Conservation (phyloP, 1,140 invertebrate genomes). For the Neocloeon triangulifer region DNA sequence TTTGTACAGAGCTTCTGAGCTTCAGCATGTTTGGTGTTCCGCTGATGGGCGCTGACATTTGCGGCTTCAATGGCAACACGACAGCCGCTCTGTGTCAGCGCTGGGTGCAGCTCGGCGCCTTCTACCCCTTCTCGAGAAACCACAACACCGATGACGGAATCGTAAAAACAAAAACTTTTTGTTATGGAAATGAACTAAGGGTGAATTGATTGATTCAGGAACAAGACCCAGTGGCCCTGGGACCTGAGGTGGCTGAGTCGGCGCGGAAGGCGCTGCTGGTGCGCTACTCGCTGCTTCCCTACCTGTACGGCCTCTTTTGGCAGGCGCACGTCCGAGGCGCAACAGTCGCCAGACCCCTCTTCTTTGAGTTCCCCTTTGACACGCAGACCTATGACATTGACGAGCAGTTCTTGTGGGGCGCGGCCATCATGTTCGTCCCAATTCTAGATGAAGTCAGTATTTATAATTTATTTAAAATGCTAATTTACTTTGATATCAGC, state of each 20-base stretch:
- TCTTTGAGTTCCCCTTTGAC: slow-evolving; percentile 54
- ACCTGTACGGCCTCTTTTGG: slow-evolving; percentile 62
- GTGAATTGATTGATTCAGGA: slow-evolving; percentile 29
- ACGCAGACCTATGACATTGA: slow-evolving; percentile 42
- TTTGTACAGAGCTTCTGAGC: slow-evolving; percentile 38
- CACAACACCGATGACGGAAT: slow-evolving; percentile 52
- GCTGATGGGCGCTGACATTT: slow-evolving; percentile 74
- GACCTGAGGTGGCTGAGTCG: slow-evolving; percentile 35
- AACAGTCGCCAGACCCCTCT: slow-evolving; percentile 53
- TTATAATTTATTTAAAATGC: background rate
- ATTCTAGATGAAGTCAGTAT: slow-evolving; percentile 35
- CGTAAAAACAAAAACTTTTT: too few relatives aligned
- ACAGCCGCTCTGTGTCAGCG: slow-evolving; percentile 46
- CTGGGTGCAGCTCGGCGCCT: slow-evolving; percentile 67
- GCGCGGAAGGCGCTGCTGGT: slow-evolving; percentile 33
- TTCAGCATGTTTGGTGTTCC: slow-evolving; percentile 70
- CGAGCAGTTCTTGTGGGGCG: slow-evolving; percentile 60
- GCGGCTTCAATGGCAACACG: slow-evolving; percentile 62
- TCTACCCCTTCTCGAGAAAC: slow-evolving; percentile 71
- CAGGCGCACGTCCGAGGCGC: slow-evolving; percentile 40
- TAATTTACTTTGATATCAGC: slow-evolving; percentile 2
- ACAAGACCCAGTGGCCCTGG: slow-evolving; percentile 55
- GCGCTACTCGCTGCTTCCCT: slow-evolving; percentile 55
- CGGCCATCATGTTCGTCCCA: slow-evolving; percentile 47
- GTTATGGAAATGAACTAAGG: too few relatives aligned